Evolutionary conservation across 2,797 vertebrate species (phyloP), one percentile per base, ranked within the genome.

Genomic region (Nannoperca australis): DNA sequence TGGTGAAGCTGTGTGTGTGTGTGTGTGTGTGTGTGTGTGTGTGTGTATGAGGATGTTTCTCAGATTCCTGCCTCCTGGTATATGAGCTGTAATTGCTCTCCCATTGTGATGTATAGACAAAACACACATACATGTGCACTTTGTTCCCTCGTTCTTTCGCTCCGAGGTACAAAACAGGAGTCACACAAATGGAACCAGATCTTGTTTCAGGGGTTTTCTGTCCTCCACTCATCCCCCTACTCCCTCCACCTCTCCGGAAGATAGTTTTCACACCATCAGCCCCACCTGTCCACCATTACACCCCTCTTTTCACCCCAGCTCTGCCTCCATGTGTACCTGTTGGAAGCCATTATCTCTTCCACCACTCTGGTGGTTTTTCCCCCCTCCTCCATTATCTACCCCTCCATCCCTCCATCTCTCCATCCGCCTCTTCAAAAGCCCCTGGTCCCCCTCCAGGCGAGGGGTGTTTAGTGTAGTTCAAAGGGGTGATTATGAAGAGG

Each of bases 1-100:
- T 4, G 8, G 11, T 34, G 51, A 56, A 51, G 22, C 0, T 69
- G 22, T 58, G 40, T 56, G 24, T 72, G 69, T 70, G 32, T 68
- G 42, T 55, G 63, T 63, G 60, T 72, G 53, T 64, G 68, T 71
- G 68, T 73, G 72, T 59, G 63, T 68, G 32, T 36, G 34, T 36
- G 34, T 36, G 34, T 36, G 8, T 36, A 1, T 36, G 64, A 40
- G 38, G 61, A 40, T 2, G 34, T 8, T 32, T 76, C 83, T 91
- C 83, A 69, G 74, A 79, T 90, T 90, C 83, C 90, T n/a, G 9
- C 45, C 56, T 22, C 71, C 34, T 58, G 27, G 76, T 66, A 61
- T 50, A 63, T 10, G 54, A 66, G 75, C 77, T 63, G 64, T 81
- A 71, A 82, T 85, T 64, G 62, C 44, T 3, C 5, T 5, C 24